Evolutionary conservation across 2,888 invertebrate genomes (phyloP), one percentile per base, ranked within the genome.

Genomic region (Cephus sareptanus): DNA sequence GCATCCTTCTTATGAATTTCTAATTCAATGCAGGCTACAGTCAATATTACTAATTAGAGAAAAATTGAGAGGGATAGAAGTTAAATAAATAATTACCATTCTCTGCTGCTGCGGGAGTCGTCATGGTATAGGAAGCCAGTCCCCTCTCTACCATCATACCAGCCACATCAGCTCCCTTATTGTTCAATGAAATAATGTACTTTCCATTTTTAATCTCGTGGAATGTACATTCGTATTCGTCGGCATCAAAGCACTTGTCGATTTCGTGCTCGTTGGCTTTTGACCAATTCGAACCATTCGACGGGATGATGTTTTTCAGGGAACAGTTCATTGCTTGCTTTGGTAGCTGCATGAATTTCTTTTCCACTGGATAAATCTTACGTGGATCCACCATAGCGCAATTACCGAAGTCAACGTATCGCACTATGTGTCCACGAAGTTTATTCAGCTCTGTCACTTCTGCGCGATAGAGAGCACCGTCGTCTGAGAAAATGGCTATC

Each of bases 391-490:
- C 95, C 0, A 94, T 92, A 70, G 94, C 94, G 78, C 93, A 93
- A 86, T 96, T 96, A 4, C 97, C 97, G 85, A 95, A 96, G 90
- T 97, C 97, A 0, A 97, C 93, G 87, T 95, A 96, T 35, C 94
- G 93, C 0, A 97, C 95, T 78, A 94, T 93, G 89, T 94, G 94
- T 84, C 94, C 94, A 1, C 93, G 93, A 71, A 93, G 91, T 81
- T 93, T 93, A 79, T 94, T 93, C 75, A 92, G 89, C 73, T 93
- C 92, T 4, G 94, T 93, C 1, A 94, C 88, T 68, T 94, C 93
- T 0, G 95, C 96, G 75, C 97, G 92, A 88, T 96, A 96, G 31
- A 96, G 89, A 3, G 95, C 94, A 15, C 94, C 94, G 86, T 97
- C 96, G 73, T 94, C 94, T 0, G 94, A 94, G 85, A 95, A 96